Evolutionary conservation across 35 echinoderm and acorn worm genomes (phyloP).

Genomic region (Stichopus chloronotus): DNA sequence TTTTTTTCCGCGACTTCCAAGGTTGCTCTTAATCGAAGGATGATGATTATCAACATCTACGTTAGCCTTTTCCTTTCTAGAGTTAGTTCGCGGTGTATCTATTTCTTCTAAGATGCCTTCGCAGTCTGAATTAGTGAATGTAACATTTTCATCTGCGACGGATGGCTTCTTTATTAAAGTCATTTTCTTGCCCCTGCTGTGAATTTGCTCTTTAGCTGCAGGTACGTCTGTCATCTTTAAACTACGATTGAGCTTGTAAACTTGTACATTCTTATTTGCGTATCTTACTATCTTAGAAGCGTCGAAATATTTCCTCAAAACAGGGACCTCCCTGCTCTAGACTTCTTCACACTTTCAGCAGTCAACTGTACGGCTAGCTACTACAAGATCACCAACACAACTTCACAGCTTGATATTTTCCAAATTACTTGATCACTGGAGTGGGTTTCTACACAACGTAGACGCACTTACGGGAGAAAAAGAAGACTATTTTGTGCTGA

Average conservation of each 20-base stretch:
- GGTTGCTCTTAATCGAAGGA: neutral
- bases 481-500: no score
- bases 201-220: neutral
- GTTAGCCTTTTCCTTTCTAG: neutral
- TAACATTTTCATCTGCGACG: neutral
- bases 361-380: neutral
- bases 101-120: conserved; percentile 19
- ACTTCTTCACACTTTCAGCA: neutral
- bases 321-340: no score
- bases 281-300: neutral
- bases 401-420: no score
- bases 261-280: neutral
- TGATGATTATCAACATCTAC: neutral
- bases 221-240: neutral
- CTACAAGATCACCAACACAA: neutral
- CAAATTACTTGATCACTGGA: no score
- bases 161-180: neutral
- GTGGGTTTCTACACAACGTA: no score
- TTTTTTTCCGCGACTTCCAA: neutral
- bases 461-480: no score
- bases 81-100: neutral
- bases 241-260: neutral
- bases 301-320: no score
- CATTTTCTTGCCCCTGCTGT: neutral
- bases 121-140: conserved; percentile 29